A percentile compares a stretch with the other conserved stretches of the same genome.
Conservation (phyloP, 2,797 vertebrate genomes). For the Coregonus ussuriensis region DNA sequence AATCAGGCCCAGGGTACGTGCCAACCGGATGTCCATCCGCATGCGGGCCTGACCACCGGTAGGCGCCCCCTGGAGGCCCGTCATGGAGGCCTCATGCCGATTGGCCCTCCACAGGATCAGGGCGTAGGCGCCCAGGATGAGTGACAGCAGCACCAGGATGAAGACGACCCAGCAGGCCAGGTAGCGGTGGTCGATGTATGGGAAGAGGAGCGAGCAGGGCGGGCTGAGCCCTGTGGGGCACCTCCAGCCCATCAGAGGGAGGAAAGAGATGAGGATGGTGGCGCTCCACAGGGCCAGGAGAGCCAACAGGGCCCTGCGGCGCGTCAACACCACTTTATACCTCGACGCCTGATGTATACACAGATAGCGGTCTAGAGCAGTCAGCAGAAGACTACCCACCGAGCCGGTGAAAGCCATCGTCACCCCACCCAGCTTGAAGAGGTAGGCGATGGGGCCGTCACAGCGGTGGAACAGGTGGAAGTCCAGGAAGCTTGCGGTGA, state of each 20-base stretch:
- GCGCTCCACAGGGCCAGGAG: slow-evolving; percentile 80
- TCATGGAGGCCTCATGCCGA: slow-evolving; percentile 82
- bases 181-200: slow-evolving; percentile 81
- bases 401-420: slow-evolving; percentile 87
- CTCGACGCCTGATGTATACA: slow-evolving; percentile 81
- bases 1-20: slow-evolving; percentile 87
- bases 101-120: slow-evolving; percentile 88
- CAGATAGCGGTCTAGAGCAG: slow-evolving; percentile 89
- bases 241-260: slow-evolving; percentile 91
- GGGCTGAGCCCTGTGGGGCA: slow-evolving; percentile 72
- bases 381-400: slow-evolving; percentile 90
- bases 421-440: slow-evolving; percentile 91
- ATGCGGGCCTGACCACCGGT: slow-evolving; percentile 70
- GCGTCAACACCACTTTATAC: slow-evolving; percentile 87
- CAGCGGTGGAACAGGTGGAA: slow-evolving; percentile 81
- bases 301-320: slow-evolving; percentile 73
- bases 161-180: slow-evolving; percentile 81
- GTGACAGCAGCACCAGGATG: slow-evolving; percentile 74
- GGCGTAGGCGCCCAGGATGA: slow-evolving; percentile 81
- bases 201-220: slow-evolving; percentile 85
- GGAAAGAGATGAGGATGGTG: slow-evolving; percentile 76
- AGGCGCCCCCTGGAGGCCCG: slow-evolving; percentile 48
- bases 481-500: slow-evolving; percentile 84
- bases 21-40: slow-evolving; percentile 87
- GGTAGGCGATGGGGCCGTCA: slow-evolving; percentile 69